Percentiles rank a stretch among this genome's conserved stretches.
Conservation (phyloP, 2,888 invertebrate genomes). For the Lordiphosa fenestrarum region DNA sequence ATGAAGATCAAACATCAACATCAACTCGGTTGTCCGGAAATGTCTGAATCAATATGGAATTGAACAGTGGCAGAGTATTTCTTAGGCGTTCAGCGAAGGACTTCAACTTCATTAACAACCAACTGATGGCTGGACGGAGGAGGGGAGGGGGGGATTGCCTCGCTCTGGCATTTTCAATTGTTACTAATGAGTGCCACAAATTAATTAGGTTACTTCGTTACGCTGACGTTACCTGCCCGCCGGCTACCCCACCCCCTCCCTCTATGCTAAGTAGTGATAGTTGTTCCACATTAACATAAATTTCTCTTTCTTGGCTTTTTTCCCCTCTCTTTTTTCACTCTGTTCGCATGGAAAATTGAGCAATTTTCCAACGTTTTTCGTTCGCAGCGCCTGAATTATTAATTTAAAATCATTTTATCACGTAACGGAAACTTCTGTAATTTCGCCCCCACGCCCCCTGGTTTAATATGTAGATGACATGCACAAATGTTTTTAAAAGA, state of each 20-base stretch:
- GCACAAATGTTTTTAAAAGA: conserved; percentile 20
- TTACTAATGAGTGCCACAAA: conserved; percentile 75
- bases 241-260: conserved; percentile 4
- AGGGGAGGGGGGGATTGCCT: neutral
- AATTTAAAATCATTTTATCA: conserved; percentile 59
- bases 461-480: conserved; percentile 56
- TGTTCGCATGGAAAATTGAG: conserved; percentile 66
- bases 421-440: conserved; percentile 38
- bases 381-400: conserved; percentile 39
- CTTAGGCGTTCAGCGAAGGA: conserved; percentile 21
- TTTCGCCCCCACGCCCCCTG: neutral
- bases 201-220: conserved; percentile 74
- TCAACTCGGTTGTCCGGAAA: conserved; percentile 11
- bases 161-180: conserved; percentile 69
- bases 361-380: conserved; percentile 66
- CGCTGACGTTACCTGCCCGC: conserved; percentile 52
- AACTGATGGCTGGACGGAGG: conserved; percentile 34
- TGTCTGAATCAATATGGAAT: conserved; percentile 20
- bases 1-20: conserved; percentile 4
- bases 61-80: conserved; percentile 3
- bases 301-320: conserved; percentile 45
- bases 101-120: conserved; percentile 26
- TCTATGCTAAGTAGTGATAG: conserved; percentile 64
- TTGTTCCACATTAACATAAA: conserved; percentile 68
- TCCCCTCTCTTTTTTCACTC: conserved; percentile 15